A percentile compares a stretch with the other conserved stretches of the same genome.
These are phyloP conservation scores for Drosophila nigrodunni DNA, from an alignment of 1,140 invertebrate genomes.

Conservation along the genomic window DNA sequence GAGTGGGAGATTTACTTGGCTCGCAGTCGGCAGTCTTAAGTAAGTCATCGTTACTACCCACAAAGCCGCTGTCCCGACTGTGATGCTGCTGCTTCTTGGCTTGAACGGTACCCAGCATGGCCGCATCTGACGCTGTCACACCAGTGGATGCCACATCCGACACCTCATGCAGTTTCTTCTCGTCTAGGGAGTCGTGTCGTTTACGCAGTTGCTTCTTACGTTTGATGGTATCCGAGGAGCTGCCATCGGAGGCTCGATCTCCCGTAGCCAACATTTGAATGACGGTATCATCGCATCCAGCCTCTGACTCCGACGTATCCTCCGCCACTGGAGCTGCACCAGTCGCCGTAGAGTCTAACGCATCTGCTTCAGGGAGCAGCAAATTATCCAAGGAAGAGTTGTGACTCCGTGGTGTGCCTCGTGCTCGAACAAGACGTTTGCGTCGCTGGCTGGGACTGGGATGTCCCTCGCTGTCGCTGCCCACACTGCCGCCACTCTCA, in stretches of 20 bases:
- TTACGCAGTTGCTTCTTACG: slow-evolving; percentile 91
- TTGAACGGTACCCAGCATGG: slow-evolving; percentile 70
- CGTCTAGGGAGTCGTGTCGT: slow-evolving; percentile 85
- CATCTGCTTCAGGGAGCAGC: slow-evolving; percentile 84
- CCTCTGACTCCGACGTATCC: slow-evolving; percentile 91
- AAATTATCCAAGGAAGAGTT: slow-evolving; percentile 92
- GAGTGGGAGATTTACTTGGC: slow-evolving; percentile 69
- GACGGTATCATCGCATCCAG: slow-evolving; percentile 89
- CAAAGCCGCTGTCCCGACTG: slow-evolving; percentile 93
- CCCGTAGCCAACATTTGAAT: slow-evolving; percentile 85
- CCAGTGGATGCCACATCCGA: slow-evolving; percentile 65
- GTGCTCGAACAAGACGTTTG: slow-evolving; percentile 91
- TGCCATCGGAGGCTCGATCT: slow-evolving; percentile 88
- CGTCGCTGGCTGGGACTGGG: slow-evolving; percentile 94
- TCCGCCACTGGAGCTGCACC: slow-evolving; percentile 83
- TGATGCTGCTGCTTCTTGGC: slow-evolving; percentile 85
- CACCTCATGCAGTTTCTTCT: slow-evolving; percentile 85
- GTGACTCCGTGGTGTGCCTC: slow-evolving; percentile 92
- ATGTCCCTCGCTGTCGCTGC: slow-evolving; percentile 93
- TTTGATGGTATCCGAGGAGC: slow-evolving; percentile 92
- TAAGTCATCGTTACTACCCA: slow-evolving; percentile 94
- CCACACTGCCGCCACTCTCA: slow-evolving; percentile 88
- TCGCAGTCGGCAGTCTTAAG: slow-evolving; percentile 88
- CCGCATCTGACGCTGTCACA: slow-evolving; percentile 63
- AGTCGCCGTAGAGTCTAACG: slow-evolving; percentile 83